A percentile compares a stretch with the other conserved stretches of the same genome.
These are phyloP conservation scores for Asobara japonica DNA, from an alignment of 1,140 invertebrate genomes.

Conservation along the genomic window DNA sequence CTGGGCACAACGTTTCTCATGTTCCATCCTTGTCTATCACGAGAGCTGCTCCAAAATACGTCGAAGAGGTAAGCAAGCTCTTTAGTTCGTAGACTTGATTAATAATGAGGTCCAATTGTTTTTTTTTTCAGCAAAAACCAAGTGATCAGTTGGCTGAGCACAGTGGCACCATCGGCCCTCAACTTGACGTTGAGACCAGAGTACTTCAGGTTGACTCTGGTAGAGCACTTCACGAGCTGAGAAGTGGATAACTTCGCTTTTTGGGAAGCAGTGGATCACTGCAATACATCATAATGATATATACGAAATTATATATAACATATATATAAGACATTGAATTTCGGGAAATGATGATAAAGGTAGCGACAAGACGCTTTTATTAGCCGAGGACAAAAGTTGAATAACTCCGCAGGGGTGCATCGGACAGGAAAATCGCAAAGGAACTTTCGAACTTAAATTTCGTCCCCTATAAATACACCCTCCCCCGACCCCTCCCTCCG, in stretches of 20 bases:
- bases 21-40: conserved; percentile 63
- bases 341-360: too few relatives aligned
- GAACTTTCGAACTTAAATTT: too few relatives aligned
- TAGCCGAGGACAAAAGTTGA: too few relatives aligned
- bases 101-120: not conserved
- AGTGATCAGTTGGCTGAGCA: conserved; percentile 62
- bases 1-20: conserved; percentile 59
- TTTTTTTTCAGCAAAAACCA: conserved; percentile 57
- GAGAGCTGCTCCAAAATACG: conserved; percentile 51
- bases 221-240: not conserved
- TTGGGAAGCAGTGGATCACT: not conserved
- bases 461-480: too few relatives aligned
- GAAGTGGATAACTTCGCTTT: not conserved
- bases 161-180: conserved; percentile 50
- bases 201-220: conserved; percentile 51
- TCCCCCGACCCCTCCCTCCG: too few relatives aligned
- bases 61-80: conserved; percentile 52
- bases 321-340: too few relatives aligned
- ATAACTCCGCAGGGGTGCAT: too few relatives aligned
- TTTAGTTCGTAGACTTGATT: not conserved
- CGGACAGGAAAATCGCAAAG: too few relatives aligned
- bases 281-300: too few relatives aligned
- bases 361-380: too few relatives aligned
- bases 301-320: too few relatives aligned
- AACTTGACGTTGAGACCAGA: conserved; percentile 51